Evolutionary conservation across 2,113 vertebrate genomes (phyloP), one percentile per base, ranked within the genome.

Genomic region (Vidua macroura): DNA sequence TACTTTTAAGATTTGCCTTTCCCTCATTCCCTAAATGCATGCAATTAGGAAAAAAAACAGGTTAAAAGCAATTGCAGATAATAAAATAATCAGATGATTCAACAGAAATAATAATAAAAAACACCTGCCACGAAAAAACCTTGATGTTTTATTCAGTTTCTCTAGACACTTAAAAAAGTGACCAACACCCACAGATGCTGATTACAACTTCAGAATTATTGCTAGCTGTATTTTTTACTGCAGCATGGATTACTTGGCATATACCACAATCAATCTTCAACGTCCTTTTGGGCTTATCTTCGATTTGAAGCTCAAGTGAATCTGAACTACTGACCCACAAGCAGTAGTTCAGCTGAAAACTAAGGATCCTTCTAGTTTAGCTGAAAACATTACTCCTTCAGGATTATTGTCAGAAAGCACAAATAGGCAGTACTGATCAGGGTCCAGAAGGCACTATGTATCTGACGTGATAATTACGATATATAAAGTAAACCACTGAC

Each of bases 381-480:
- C 18, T 81, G 33, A 67, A 77, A 86, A 28, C 15, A 18, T 48
- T 63, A 43, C 51, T 68, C 21, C 39, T 58, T 52, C 2, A 5
- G 24, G 7, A 33, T 39, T 41, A 43, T 0, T 10, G 31, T 35
- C 33, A 60, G 25, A 35, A 86, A 72, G 64, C 1, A 11, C 30
- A 20, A 60, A 82, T 1, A n/a, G 11, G 52, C 35, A 72, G 44
- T 35, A 74, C 30, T 17, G 39, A 43, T 52, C 44, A 41, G 23
- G 1, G 2, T 18, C 30, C 30, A 49, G 20, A 46, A 44, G 2
- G 4, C 21, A 70, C 20, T 21, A n/a, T 1, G 2, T 6, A 82
- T 59, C 48, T 5, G 7, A 66, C 7, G 53, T 0, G 11, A 70
- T 33, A 72, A 79, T 35, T 59, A 37, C 4, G 2, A 17, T 19